phyloP scores from a whole-genome alignment of 2,888 invertebrate species.

The Teinopalpus imperialis region DNA sequence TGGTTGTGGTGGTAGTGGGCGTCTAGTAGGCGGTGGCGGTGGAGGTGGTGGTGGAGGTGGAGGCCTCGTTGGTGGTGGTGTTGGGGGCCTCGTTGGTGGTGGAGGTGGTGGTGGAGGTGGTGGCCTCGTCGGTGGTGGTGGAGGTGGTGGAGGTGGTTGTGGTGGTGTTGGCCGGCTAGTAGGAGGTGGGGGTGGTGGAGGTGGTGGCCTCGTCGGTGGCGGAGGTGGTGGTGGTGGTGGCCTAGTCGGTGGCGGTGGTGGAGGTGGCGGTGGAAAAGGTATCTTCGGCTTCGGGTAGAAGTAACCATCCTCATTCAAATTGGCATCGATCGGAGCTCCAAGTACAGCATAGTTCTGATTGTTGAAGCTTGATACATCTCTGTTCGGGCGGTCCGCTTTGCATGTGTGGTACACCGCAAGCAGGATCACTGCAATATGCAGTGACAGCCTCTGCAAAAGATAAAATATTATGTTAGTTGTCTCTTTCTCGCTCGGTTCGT shows the following conservation, averaged over 20 bases:
- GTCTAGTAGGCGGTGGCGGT: too few relatives aligned
- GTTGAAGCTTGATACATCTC: conserved; percentile 60
- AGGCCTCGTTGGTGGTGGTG: conserved; percentile 13
- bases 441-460: conserved; percentile 71
- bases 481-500: too few relatives aligned
- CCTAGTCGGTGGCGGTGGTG: conserved; percentile 29
- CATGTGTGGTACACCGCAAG: conserved; percentile 66
- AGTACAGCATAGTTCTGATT: conserved; percentile 67
- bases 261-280: conserved; percentile 64
- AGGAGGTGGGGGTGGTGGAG: conserved; percentile 25
- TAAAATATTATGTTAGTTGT: too few relatives aligned
- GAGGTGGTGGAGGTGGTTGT: conserved; percentile 30
- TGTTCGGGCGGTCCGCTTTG: conserved; percentile 52
- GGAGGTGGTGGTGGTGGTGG: conserved; percentile 30
- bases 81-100: conserved; percentile 22
- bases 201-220: conserved; percentile 26
- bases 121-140: conserved; percentile 27
- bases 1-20: too few relatives aligned
- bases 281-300: conserved; percentile 71
- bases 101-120: conserved; percentile 26
- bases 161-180: conserved; percentile 27
- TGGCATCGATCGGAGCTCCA: conserved; percentile 60
- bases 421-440: conserved; percentile 69
- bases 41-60: conserved; percentile 24
- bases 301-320: conserved; percentile 71